phyloP scores from a whole-genome alignment of 1,140 invertebrate species.

The Phortica variegata region DNA sequence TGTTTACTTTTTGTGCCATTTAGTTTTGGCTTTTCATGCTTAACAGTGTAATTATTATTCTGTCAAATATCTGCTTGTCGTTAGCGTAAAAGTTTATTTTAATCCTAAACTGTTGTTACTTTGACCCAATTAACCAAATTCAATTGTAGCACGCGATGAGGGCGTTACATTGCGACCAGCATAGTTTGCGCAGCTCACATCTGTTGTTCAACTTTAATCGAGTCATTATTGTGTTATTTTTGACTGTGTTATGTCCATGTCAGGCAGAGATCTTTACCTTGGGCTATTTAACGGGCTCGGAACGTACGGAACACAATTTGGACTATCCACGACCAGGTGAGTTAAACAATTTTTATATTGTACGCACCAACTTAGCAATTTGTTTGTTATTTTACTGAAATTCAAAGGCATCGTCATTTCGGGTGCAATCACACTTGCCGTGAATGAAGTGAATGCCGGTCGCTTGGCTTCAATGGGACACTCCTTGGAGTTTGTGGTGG shows the following conservation, averaged over 20 bases:
- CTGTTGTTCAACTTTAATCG: no score
- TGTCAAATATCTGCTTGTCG: no score
- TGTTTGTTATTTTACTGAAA: no score
- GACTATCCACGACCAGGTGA: conserved; percentile 75
- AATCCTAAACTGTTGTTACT: no score
- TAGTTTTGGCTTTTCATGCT: no score
- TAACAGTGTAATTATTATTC: no score
- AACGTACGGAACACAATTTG: conserved; percentile 70
- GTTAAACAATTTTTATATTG: background rate
- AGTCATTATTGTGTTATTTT: no score
- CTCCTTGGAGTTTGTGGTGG: conserved; percentile 76
- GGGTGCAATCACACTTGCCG: conserved; percentile 82
- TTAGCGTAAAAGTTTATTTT: no score
- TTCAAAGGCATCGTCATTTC: conserved; percentile 59
- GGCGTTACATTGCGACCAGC: no score
- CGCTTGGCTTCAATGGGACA: conserved; percentile 66
- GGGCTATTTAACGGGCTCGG: conserved; percentile 79
- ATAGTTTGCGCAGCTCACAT: no score
- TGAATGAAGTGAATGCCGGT: conserved; percentile 69
- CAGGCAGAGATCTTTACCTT: conserved; percentile 58
- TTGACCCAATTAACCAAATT: background rate
- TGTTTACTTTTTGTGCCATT: no score
- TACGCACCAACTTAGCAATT: background rate
- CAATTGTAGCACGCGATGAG: background rate
- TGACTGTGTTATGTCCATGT: conserved; percentile 1